phyloP scores from a whole-genome alignment of 2,113 vertebrate species.

The Petromus typicus region DNA sequence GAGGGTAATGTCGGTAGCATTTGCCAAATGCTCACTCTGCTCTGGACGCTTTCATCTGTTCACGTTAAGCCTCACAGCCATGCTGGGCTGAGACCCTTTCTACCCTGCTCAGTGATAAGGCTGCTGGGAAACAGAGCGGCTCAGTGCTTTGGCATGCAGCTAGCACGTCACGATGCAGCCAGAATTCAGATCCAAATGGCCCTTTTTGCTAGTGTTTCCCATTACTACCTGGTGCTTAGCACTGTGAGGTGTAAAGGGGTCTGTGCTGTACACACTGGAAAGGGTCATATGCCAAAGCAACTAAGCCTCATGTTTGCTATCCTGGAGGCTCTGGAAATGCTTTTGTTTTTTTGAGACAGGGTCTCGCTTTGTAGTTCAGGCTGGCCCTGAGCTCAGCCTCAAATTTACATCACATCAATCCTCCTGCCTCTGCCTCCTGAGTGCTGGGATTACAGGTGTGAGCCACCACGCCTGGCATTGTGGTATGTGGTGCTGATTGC shows the following conservation, averaged over 20 bases:
- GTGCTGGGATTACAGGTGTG: too few species aligned
- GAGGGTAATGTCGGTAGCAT: not conserved
- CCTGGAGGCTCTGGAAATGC: not conserved
- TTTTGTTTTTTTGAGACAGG: too few species aligned
- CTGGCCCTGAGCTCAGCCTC: too few species aligned
- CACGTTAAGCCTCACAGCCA: not conserved
- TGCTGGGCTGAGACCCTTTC: not conserved
- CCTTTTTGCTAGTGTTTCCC: not conserved
- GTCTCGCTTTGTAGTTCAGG: too few species aligned
- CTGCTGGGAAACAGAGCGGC: not conserved
- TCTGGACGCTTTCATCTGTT: too few species aligned
- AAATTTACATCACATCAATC: too few species aligned
- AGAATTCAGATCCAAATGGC: not conserved
- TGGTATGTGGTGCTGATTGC: too few species aligned
- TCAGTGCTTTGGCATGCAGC: not conserved
- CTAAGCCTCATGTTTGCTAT: not conserved
- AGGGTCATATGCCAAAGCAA: not conserved
- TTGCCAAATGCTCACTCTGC: not conserved
- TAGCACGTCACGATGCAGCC: not conserved
- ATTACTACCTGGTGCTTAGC: not conserved
- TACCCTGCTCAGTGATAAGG: not conserved
- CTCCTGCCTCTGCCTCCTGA: too few species aligned
- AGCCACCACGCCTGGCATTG: too few species aligned
- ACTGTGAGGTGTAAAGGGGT: not conserved
- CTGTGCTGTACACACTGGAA: not conserved